Percentiles rank a stretch among this genome's conserved stretches.
Evolutionary conservation across 2,113 vertebrate species (phyloP).

Genomic region (Heloderma charlesbogerti): DNA sequence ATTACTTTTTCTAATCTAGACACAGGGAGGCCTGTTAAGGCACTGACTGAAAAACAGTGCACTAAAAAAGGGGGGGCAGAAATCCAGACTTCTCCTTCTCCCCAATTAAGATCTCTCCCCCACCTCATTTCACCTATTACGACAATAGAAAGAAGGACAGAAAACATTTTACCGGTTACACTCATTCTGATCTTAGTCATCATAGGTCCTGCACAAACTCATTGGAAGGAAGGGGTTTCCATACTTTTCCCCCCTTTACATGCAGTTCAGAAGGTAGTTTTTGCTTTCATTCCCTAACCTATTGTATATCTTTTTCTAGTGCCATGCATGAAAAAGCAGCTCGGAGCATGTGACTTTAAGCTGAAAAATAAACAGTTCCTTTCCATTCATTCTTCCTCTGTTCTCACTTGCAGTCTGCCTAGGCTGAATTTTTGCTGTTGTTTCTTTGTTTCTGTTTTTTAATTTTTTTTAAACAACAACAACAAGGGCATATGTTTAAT

Average conservation of each 20-base stretch:
- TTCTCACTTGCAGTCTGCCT: neutral
- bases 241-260: neutral
- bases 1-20: neutral
- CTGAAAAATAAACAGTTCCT: neutral
- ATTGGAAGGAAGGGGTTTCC: neutral
- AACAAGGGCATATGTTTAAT: too few species aligned
- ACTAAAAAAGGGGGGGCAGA: neutral
- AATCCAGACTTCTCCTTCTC: too few species aligned
- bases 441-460: too few species aligned
- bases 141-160: neutral
- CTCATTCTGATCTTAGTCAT: neutral
- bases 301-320: neutral
- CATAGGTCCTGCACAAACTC: neutral
- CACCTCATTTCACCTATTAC: neutral
- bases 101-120: too few species aligned
- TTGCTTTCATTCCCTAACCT: neutral
- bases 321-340: neutral
- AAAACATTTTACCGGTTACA: neutral
- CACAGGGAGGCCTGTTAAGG: neutral
- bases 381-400: neutral
- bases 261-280: neutral
- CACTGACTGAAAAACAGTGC: neutral
- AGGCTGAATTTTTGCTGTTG: neutral
- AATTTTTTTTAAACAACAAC: too few species aligned
- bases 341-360: neutral